Evolutionary conservation across 2,888 invertebrate genomes (phyloP).

Genomic region (Eupeodes latifasciatus): DNA sequence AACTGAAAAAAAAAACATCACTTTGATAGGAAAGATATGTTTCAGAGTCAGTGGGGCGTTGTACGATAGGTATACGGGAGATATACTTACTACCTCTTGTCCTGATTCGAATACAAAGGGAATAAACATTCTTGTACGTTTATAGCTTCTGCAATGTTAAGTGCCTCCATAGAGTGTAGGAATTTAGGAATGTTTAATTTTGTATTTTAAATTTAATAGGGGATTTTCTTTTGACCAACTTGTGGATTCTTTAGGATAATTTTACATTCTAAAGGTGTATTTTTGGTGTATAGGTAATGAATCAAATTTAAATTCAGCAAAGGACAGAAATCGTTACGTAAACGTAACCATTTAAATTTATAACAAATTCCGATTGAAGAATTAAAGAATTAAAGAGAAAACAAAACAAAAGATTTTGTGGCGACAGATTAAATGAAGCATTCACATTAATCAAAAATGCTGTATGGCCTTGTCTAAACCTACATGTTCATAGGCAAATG

Average conservation of each 20-base stretch:
- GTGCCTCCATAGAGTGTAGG: background rate
- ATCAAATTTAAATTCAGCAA: too few species aligned
- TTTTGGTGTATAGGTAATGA: too few species aligned
- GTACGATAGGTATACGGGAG: background rate
- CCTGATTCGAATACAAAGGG: background rate
- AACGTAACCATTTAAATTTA: too few species aligned
- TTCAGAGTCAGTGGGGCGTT: background rate
- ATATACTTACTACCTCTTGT: background rate
- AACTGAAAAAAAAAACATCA: background rate
- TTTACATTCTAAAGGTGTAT: background rate
- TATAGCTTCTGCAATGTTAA: constrained; percentile 5
- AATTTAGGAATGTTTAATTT: background rate
- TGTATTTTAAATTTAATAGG: constrained; percentile 1
- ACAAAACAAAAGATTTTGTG: too few species aligned
- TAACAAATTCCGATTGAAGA: too few species aligned
- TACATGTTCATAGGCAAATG: background rate
- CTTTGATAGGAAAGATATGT: background rate
- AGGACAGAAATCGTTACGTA: too few species aligned
- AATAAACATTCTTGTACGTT: background rate
- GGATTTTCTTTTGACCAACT: background rate
- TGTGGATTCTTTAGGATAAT: background rate
- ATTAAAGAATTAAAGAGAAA: too few species aligned
- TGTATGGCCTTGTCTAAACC: too few species aligned
- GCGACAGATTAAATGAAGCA: too few species aligned
- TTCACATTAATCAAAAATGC: too few species aligned